Conservation (phyloP, 2,888 invertebrate genomes). For the Tenthredo scrophulariae region DNA sequence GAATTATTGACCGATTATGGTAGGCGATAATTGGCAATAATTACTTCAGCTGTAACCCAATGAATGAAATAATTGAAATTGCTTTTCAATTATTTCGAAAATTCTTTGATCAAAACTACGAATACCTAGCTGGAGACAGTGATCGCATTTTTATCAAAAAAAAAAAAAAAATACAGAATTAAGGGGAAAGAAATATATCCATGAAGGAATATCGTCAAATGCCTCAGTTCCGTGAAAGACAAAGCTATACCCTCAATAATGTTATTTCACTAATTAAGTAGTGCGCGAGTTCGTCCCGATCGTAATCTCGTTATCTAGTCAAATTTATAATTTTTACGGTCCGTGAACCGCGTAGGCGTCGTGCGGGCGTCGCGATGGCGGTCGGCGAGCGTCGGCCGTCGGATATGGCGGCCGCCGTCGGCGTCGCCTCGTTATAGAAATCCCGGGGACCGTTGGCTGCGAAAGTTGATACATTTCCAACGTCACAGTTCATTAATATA, state of each 20-base stretch:
- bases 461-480: conserved; percentile 74
- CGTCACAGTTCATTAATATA: conserved; percentile 74
- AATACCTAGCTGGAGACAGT: background rate
- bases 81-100: background rate
- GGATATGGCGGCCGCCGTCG: conserved; percentile 59
- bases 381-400: conserved; percentile 54
- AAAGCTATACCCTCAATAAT: background rate
- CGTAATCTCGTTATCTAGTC: conserved; percentile 7
- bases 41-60: background rate
- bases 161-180: background rate
- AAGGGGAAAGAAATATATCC: background rate
- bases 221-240: background rate
- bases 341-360: conserved; percentile 49
- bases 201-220: no score
- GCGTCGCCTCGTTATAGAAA: conserved; percentile 63
- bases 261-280: background rate
- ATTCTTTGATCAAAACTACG: background rate
- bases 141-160: background rate
- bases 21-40: conserved; percentile 10
- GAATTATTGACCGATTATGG: background rate
- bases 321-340: conserved; percentile 24
- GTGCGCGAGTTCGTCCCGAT: background rate
- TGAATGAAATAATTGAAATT: background rate
- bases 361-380: conserved; percentile 55
- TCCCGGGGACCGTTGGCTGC: conserved; percentile 63